These are phyloP conservation scores for Drusus annulatus DNA, from an alignment of 1,140 invertebrate genomes.

Conservation along the genomic window DNA sequence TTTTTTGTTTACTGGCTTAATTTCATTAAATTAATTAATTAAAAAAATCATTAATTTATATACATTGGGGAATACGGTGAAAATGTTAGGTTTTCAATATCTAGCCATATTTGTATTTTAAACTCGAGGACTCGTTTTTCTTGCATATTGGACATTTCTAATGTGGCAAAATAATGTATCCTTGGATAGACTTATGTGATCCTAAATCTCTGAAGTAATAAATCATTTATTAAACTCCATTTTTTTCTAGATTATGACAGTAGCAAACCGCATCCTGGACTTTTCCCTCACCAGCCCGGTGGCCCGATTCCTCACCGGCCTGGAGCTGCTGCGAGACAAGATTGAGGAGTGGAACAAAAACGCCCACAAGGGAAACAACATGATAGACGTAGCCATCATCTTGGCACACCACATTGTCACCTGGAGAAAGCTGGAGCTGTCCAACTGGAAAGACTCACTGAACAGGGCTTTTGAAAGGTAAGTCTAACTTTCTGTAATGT, in stretches of 20 bases:
- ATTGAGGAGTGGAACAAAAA: slow-evolving; percentile 93
- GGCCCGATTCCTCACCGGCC: slow-evolving; percentile 89
- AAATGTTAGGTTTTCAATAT: too few relatives aligned
- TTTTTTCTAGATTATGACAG: slow-evolving; percentile 73
- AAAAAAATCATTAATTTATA: too few relatives aligned
- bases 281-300: slow-evolving; percentile 88
- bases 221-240: background rate
- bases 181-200: too few relatives aligned
- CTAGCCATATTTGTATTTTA: too few relatives aligned
- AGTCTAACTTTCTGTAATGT: background rate
- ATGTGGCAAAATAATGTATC: too few relatives aligned
- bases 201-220: too few relatives aligned
- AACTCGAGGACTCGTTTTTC: too few relatives aligned
- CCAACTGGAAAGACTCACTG: slow-evolving; percentile 87
- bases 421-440: slow-evolving; percentile 94
- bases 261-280: slow-evolving; percentile 83
- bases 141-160: too few relatives aligned
- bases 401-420: slow-evolving; percentile 88
- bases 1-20: too few relatives aligned
- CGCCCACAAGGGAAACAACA: slow-evolving; percentile 88
- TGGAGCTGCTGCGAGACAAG: slow-evolving; percentile 90
- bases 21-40: too few relatives aligned
- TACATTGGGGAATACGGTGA: too few relatives aligned
- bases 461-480: slow-evolving; percentile 74
- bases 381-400: slow-evolving; percentile 79